Evolutionary conservation across 1,140 invertebrate species (phyloP), one percentile per base, ranked within the genome.

Genomic region (Drosophila simulans): DNA sequence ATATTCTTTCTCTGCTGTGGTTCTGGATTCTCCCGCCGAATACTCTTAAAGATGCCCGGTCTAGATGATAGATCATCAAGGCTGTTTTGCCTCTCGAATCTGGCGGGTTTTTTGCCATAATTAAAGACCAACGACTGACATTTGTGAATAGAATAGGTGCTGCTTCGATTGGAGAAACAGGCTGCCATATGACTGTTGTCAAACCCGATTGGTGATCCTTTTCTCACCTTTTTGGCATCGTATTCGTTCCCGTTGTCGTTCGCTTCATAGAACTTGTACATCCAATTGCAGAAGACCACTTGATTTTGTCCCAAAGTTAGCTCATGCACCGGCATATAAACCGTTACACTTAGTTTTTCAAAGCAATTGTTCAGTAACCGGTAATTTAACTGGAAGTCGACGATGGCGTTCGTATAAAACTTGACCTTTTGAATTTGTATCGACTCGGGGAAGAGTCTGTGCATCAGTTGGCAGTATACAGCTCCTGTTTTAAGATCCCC

Each of bases 111-210:
- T 15, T 11, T 51, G 0, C n/a, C 1, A 4, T 51, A 34, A 13
- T 51, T 51, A 51, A 51, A 51, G 48, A 11, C 31, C 48, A 51
- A 34, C n/a, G 48, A 51, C 8, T 51, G 25, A 5, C n/a, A 51
- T 4, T 51, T 51, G 1, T 51, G n/a, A n/a, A 51, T 34, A 4
- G 48, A n/a, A 51, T 17, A 34, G 4, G 2, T 7, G n/a, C 13
- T 12, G 0, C 27, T 17, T 17, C 17, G 17, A 17, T 17, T 17
- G 17, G 48, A 4, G 4, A 17, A 17, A 0, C 4, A 0, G 13
- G 13, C 22, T 7, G 27, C 0, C 13, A 27, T 3, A 3, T 1
- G 3, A 10, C 13, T 27, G 10, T 10, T 48, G 22, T 13, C 8
- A 0, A 51, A n/a, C 0, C 48, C 48, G 4, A 51, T 51, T 0